Evolutionary conservation across 2,888 invertebrate genomes (phyloP).

Genomic region (Cordilura impudica): DNA sequence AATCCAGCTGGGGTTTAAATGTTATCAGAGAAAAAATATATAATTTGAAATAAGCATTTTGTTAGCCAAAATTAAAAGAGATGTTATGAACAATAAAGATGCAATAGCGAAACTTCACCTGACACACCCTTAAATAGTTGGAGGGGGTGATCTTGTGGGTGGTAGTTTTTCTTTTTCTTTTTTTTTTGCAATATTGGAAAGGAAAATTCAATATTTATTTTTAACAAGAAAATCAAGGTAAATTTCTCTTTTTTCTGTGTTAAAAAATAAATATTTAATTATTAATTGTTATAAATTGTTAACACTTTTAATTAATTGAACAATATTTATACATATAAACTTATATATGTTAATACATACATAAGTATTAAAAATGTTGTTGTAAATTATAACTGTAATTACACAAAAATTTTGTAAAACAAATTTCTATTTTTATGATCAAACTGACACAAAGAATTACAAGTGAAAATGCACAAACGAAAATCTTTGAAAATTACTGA

Average conservation of each 20-base stretch:
- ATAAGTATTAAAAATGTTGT: slow-evolving; percentile 11
- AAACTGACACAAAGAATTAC: slow-evolving; percentile 28
- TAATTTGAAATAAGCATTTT: not conserved
- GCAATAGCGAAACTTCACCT: slow-evolving; percentile 10
- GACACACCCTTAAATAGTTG: slow-evolving; percentile 53
- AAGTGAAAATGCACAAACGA: slow-evolving; percentile 1
- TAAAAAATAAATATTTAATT: not conserved
- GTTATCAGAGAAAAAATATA: not conserved
- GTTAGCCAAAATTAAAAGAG: not conserved
- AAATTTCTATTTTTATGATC: slow-evolving; percentile 46
- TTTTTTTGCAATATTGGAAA: not conserved
- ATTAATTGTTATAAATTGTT: slow-evolving; percentile 4
- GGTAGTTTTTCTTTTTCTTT: not conserved
- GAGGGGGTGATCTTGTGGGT: slow-evolving; percentile 35
- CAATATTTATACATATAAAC: not conserved
- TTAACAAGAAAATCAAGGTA: slow-evolving; percentile 13
- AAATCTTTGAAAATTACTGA: slow-evolving; percentile 6
- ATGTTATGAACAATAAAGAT: not conserved
- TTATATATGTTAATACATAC: too few relatives aligned
- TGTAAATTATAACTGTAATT: slow-evolving; percentile 34
- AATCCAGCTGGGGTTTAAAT: slow-evolving; percentile 9
- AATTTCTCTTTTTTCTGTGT: slow-evolving; percentile 29
- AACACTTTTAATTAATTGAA: slow-evolving; percentile 23
- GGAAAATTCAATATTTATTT: slow-evolving; percentile 23
- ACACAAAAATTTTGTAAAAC: slow-evolving; percentile 38